phyloP scores from a whole-genome alignment of 2,797 vertebrate species.

The Takifugu ocellatus region DNA sequence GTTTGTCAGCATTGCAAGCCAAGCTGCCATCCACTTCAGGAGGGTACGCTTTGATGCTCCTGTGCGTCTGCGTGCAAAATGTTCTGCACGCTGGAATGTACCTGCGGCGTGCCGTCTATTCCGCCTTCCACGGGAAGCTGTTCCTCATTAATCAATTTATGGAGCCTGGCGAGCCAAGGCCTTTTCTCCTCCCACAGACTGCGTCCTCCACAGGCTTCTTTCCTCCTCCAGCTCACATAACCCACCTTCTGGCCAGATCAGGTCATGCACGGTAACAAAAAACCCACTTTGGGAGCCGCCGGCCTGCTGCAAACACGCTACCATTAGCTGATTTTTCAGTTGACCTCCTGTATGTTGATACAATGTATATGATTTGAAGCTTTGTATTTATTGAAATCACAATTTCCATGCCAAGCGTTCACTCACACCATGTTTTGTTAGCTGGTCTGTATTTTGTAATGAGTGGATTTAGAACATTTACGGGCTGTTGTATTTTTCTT shows the following conservation, averaged over 20 bases:
- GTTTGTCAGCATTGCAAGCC: slow-evolving; percentile 56
- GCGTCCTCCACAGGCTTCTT: slow-evolving; percentile 37
- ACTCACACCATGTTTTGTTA: slow-evolving; percentile 17
- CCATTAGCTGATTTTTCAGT: slow-evolving; percentile 24
- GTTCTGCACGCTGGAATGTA: slow-evolving; percentile 20
- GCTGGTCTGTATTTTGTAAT: no score
- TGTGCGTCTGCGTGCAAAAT: slow-evolving; percentile 11
- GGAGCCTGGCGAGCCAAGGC: slow-evolving; percentile 30
- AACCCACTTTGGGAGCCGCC: slow-evolving; percentile 34
- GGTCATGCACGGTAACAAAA: slow-evolving; percentile 41
- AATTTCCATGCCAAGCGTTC: slow-evolving; percentile 13
- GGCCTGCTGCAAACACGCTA: slow-evolving; percentile 24
- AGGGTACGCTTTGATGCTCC: slow-evolving; percentile 21
- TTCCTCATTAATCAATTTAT: slow-evolving; percentile 65
- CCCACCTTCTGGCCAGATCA: slow-evolving; percentile 54
- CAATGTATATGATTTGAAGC: slow-evolving; percentile 11
- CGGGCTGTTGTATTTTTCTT: no score
- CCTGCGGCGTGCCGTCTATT: slow-evolving; percentile 32
- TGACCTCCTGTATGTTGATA: slow-evolving; percentile 14
- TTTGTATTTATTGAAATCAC: slow-evolving; percentile 9
- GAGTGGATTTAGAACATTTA: no score
- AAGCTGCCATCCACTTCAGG: slow-evolving; percentile 44
- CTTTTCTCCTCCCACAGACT: slow-evolving; percentile 32
- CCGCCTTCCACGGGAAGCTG: slow-evolving; percentile 59
- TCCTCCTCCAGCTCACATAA: slow-evolving; percentile 53